phyloP scores from a whole-genome alignment of 2,113 vertebrate genomes.

The Alethe diademata region DNA sequence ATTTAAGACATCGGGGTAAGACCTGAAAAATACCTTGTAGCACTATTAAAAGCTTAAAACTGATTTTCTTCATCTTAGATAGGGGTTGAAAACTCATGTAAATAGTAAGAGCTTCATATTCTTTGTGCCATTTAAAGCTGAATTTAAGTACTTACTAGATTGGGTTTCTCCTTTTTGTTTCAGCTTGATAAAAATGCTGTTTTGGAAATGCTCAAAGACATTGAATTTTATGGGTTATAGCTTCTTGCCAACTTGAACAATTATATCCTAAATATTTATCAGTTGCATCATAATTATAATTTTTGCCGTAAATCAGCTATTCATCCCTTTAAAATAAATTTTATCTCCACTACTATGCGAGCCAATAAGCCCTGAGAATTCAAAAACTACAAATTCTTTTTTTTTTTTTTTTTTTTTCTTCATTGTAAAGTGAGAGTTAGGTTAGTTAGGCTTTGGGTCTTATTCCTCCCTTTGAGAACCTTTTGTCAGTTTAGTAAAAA shows the following conservation, averaged over 20 bases:
- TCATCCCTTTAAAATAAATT: neutral
- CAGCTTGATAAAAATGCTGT: neutral
- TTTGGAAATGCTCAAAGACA: neutral
- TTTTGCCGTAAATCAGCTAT: neutral
- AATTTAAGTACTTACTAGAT: neutral
- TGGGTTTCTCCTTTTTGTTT: neutral
- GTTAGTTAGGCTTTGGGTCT: fast-evolving
- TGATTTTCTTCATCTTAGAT: neutral
- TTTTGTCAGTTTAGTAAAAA: neutral
- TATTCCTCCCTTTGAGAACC: neutral
- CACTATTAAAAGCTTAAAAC: neutral
- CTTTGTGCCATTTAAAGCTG: neutral
- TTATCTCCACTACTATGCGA: neutral
- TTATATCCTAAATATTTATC: neutral
- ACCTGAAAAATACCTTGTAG: neutral
- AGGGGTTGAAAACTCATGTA: neutral
- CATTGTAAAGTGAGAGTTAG: neutral
- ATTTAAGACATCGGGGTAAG: neutral
- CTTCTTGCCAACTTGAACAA: neutral
- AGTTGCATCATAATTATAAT: neutral
- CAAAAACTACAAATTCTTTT: neutral
- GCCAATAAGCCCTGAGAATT: neutral
- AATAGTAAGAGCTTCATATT: neutral
- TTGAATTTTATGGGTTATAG: neutral
- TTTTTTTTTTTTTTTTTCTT: neutral